Base-by-base conservation (phyloP, 53 echinoderm and acorn worm genomes). In the Luidia sarsii region DNA sequence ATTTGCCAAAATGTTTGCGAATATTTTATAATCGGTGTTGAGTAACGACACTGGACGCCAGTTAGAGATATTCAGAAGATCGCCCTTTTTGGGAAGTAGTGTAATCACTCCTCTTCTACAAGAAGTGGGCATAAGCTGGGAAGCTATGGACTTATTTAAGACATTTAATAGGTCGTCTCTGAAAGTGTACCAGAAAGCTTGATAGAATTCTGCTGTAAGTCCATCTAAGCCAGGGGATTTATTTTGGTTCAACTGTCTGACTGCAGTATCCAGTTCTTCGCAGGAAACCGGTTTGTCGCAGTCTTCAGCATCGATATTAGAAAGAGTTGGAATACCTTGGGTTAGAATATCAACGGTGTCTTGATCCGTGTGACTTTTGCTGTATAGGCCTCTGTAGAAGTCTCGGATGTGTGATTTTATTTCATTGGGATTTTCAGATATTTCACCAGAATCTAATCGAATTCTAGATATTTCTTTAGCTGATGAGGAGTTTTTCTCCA, bases 1-100 rank as follows among this genome's bases (percentile, higher is more conserved):
- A 34, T 50, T 45, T 16, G 75, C 75, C 13, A 90, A 50, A 34
- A 82, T 19, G 50, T 86, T 86, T 11, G 86, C 18, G 10, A 90
- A 49, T 21, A 90, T 82, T 68, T 81, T 90, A n/a, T 86, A 82
- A 34, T 86, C 86, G 6, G 45, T 75, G 15, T 20, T 82, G 13
- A 86, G 66, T 23, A 90, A 59, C 68, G 81, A 73, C 30, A 90
- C 82, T 0, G 90, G 86, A 6, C 86, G 55, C 27, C 90, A n/a
- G 29, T 85, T 86, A 4, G 45, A 48, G 7, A 77, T 79, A 7
- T 54, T 38, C 6, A 85, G 15, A 39, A n/a, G 27, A 43, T 81
- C 86, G 2, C 86, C 86, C 22, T 52, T 41, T 33, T 90, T 89
- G 1, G 90, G 86, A 3, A 90, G 53, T 16, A 90, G 29, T 21